A percentile compares a stretch with the other conserved stretches of the same genome.
These are phyloP conservation scores for Gymnothorax reevesii DNA, from an alignment of 2,797 vertebrate species.

Conservation along the genomic window DNA sequence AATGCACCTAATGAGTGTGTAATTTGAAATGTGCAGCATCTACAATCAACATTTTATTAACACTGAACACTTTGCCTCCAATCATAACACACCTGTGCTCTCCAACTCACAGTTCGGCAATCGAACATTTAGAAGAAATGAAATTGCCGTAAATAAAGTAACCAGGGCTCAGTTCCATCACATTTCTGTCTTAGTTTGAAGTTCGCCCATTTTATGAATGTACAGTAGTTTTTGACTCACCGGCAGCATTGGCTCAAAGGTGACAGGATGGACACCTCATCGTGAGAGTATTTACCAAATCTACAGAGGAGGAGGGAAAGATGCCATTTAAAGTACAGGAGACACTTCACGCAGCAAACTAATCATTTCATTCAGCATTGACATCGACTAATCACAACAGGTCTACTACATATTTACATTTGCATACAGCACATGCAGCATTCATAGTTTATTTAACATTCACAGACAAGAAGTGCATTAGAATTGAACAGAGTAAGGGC, in stretches of 20 bases:
- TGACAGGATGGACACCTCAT: constrained; percentile 93
- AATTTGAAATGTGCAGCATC: neutral
- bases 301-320: constrained; percentile 56
- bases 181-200: neutral
- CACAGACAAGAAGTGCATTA: neutral
- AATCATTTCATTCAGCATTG: neutral
- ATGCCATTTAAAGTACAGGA: neutral
- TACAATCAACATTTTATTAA: neutral
- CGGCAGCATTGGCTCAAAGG: constrained; percentile 97
- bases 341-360: neutral
- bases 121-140: neutral
- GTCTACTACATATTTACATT: neutral
- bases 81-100: neutral
- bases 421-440: neutral
- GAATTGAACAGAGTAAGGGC: neutral
- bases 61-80: neutral
- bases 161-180: neutral
- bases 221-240: constrained; percentile 65
- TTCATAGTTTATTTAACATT: neutral
- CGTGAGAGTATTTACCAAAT: constrained; percentile 96
- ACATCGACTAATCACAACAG: neutral
- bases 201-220: neutral
- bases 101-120: neutral
- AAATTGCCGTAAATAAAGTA: neutral
- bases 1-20: neutral